Conservation (phyloP, 37 sponge, comb jelly and placozoan species). For the Geodia barretti region DNA sequence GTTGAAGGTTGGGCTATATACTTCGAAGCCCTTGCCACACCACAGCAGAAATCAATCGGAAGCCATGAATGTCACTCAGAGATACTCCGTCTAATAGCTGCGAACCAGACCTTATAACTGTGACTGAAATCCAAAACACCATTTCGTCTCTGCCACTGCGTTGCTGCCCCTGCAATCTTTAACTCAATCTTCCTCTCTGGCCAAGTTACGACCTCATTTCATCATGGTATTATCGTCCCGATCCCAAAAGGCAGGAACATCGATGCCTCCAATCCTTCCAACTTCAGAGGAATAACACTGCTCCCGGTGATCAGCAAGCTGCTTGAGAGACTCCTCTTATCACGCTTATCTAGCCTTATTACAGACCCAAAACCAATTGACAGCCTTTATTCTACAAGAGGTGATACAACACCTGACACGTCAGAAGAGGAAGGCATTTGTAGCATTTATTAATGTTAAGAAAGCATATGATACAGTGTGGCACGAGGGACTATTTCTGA, state of each 20-base stretch:
- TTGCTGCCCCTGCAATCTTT: no score
- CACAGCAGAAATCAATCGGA: no score
- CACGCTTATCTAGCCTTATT: neutral
- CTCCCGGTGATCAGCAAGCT: neutral
- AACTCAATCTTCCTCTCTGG: no score
- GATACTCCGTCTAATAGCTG: no score
- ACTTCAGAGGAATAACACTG: slow-evolving; percentile 2
- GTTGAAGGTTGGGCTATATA: neutral
- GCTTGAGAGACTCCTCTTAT: neutral
- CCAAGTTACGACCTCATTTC: neutral
- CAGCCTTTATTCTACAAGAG: neutral
- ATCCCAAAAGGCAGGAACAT: neutral
- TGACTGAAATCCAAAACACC: no score
- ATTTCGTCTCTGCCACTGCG: no score
- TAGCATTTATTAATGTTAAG: neutral
- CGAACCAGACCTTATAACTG: no score
- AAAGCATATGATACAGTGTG: slow-evolving; percentile 2
- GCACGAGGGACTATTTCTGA: neutral
- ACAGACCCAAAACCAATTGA: neutral
- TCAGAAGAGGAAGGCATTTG: neutral
- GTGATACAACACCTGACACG: neutral
- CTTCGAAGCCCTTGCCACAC: neutral
- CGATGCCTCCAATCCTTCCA: neutral
- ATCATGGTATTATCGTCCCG: neutral
- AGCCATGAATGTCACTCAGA: no score